These are phyloP conservation scores for Hemistola chrysoprasaria DNA, from an alignment of 2,888 invertebrate genomes.

Conservation along the genomic window DNA sequence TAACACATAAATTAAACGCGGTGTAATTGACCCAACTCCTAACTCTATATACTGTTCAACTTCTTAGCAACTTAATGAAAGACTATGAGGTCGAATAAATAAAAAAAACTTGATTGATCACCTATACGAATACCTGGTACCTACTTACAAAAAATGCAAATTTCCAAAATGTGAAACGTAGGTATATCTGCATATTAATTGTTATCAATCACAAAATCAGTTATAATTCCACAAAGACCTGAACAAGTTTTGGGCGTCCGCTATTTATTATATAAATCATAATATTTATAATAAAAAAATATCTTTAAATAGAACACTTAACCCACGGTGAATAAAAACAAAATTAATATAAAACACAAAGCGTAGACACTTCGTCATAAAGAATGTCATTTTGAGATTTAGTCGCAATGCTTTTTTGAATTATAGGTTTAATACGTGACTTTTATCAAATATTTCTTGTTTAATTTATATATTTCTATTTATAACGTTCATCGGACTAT, in stretches of 20 bases:
- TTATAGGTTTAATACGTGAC: constrained; percentile 65
- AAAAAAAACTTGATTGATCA: too few relatives aligned
- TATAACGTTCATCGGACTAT: constrained; percentile 8
- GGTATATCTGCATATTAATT: too few relatives aligned
- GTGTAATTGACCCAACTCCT: too few relatives aligned
- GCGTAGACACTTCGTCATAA: constrained; percentile 45
- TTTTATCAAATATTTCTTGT: constrained; percentile 48
- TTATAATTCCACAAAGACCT: background rate
- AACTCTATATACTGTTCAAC: too few relatives aligned
- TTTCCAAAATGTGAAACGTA: constrained; percentile 4
- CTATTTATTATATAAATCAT: constrained; percentile 17
- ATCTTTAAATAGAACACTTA: constrained; percentile 24
- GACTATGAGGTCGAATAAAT: too few relatives aligned
- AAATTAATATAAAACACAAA: constrained; percentile 25
- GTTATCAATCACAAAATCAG: too few relatives aligned
- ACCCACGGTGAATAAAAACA: constrained; percentile 21
- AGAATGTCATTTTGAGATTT: constrained; percentile 51
- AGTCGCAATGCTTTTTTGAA: constrained; percentile 54
- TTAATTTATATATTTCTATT: constrained; percentile 48
- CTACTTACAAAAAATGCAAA: too few relatives aligned
- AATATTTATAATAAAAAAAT: constrained; percentile 21
- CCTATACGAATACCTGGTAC: too few relatives aligned
- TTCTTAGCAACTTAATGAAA: too few relatives aligned
- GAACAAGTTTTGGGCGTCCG: constrained; percentile 14
- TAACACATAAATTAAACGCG: too few relatives aligned